phyloP scores from a whole-genome alignment of 2,113 vertebrate species.

The Amia ocellicauda region DNA sequence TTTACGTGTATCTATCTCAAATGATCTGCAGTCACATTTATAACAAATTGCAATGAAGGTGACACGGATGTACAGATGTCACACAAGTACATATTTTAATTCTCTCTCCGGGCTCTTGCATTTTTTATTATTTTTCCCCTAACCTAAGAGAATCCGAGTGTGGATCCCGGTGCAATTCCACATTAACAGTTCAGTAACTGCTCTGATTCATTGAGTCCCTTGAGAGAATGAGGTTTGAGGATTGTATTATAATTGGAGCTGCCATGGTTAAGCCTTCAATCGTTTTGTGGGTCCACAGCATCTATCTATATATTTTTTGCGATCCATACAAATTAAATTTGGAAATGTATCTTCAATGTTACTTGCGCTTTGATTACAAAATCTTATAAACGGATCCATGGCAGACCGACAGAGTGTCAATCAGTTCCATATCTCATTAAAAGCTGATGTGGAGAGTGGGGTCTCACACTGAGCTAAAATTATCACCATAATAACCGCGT shows the following conservation, averaged over 20 bases:
- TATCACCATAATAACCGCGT: constrained; percentile 17
- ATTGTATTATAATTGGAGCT: constrained; percentile 7
- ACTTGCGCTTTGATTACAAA: constrained; percentile 29
- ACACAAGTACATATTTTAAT: too few relatives aligned
- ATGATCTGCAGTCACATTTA: too few relatives aligned
- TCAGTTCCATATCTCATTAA: constrained; percentile 16
- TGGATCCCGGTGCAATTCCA: too few relatives aligned
- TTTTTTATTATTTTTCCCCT: too few relatives aligned
- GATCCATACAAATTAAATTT: constrained; percentile 33
- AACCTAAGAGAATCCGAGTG: too few relatives aligned
- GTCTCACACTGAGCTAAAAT: background rate
- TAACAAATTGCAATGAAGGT: too few relatives aligned
- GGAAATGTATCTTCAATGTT: constrained; percentile 14
- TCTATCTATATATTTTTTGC: background rate
- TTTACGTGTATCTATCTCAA: too few relatives aligned
- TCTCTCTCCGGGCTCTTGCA: too few relatives aligned
- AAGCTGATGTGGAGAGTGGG: background rate
- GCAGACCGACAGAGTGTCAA: constrained; percentile 21
- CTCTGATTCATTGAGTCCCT: background rate
- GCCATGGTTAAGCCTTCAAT: background rate
- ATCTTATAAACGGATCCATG: constrained; percentile 30
- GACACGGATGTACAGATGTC: too few relatives aligned
- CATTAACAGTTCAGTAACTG: background rate
- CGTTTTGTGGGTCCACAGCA: background rate
- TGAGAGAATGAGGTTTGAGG: background rate